Conservation (phyloP, 2,113 vertebrate genomes). For the Gracilinanus agilis region DNA sequence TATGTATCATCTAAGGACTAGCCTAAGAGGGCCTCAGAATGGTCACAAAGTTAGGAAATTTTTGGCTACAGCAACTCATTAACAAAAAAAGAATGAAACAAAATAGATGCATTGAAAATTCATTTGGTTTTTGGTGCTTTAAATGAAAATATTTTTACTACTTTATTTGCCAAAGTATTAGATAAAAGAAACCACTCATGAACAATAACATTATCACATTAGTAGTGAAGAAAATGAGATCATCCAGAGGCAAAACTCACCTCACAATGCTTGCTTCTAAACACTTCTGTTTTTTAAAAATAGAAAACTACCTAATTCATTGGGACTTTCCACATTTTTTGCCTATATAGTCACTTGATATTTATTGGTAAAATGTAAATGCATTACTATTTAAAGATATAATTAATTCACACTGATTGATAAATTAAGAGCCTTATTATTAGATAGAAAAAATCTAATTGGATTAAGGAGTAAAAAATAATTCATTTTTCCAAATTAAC, state of each 20-base stretch:
- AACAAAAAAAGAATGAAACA: background rate
- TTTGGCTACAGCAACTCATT: background rate
- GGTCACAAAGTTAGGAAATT: background rate
- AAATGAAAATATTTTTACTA: conserved; percentile 50
- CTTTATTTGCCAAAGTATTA: conserved; percentile 48
- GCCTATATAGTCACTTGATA: conserved; percentile 67
- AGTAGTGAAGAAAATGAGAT: conserved; percentile 46
- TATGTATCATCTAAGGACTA: background rate
- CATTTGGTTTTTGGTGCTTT: background rate
- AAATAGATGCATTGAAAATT: background rate
- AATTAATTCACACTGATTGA: conserved; percentile 73
- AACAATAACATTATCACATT: conserved; percentile 33
- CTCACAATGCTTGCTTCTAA: too few species aligned
- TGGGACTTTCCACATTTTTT: conserved; percentile 73
- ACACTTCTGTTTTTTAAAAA: background rate
- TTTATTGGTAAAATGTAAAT: conserved; percentile 70
- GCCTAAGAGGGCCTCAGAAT: background rate
- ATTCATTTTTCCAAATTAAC: conserved; percentile 65
- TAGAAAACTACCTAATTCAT: conserved; percentile 51
- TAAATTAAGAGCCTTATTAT: conserved; percentile 75
- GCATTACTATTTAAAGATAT: conserved; percentile 75
- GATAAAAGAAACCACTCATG: conserved; percentile 14
- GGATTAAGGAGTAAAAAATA: conserved; percentile 60
- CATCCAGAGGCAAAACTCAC: conserved; percentile 49
- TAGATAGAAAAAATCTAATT: conserved; percentile 71